Evolutionary conservation across 1,140 invertebrate genomes (phyloP).

Genomic region (Camponotus vicinus): DNA sequence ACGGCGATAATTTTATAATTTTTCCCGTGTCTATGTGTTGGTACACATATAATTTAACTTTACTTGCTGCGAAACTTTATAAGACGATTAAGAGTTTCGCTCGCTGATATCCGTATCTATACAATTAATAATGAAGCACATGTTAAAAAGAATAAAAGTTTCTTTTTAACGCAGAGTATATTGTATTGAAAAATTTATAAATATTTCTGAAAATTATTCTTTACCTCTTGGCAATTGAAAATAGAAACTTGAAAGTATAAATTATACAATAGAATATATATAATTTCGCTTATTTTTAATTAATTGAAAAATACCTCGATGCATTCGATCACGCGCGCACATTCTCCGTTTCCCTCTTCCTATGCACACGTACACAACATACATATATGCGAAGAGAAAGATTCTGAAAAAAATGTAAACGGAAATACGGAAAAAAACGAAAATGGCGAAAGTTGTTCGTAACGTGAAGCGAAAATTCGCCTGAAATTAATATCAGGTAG

Average conservation of each 20-base stretch:
- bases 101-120: slow-evolving; percentile 23
- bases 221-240: neutral
- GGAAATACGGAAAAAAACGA: neutral
- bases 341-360: neutral
- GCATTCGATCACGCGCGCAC: no score
- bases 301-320: neutral
- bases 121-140: neutral
- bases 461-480: slow-evolving; percentile 73
- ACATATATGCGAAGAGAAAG: neutral
- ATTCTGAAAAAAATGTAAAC: slow-evolving; percentile 39
- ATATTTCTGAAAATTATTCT: neutral
- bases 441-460: slow-evolving; percentile 4
- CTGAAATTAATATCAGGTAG: slow-evolving; percentile 81
- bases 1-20: slow-evolving; percentile 60
- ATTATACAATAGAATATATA: neutral
- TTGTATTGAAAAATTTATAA: slow-evolving; percentile 3
- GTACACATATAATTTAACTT: slow-evolving; percentile 35
- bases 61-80: slow-evolving; percentile 51
- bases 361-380: neutral
- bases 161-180: neutral
- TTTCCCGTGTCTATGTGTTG: slow-evolving; percentile 23
- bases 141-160: neutral
- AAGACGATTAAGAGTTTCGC: slow-evolving; percentile 55
- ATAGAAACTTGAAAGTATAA: neutral
- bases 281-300: neutral